A percentile compares a stretch with the other conserved stretches of the same genome.
Conservation (phyloP, 1,140 invertebrate species). For the Saccostrea cuccullata region DNA sequence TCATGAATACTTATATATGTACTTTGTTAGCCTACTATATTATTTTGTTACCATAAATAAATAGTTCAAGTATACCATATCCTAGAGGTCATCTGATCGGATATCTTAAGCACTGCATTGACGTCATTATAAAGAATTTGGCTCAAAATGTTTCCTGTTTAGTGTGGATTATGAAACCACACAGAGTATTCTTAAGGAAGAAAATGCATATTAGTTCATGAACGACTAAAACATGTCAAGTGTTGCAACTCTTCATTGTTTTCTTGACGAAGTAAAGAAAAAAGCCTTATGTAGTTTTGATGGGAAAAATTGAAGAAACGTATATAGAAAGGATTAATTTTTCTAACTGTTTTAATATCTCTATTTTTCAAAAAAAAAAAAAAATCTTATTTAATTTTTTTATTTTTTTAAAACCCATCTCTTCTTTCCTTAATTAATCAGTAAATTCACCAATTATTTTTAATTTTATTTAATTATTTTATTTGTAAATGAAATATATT, state of each 20-base stretch:
- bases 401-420: too few relatives aligned
- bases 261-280: too few relatives aligned
- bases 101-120: not conserved
- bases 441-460: too few relatives aligned
- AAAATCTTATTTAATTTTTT: too few relatives aligned
- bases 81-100: not conserved
- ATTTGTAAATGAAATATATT: too few relatives aligned
- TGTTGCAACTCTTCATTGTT: not conserved
- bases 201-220: not conserved
- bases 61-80: not conserved
- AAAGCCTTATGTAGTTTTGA: too few relatives aligned
- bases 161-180: not conserved
- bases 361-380: too few relatives aligned
- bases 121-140: conserved; percentile 5
- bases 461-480: too few relatives aligned
- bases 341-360: too few relatives aligned
- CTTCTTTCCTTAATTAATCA: too few relatives aligned
- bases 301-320: too few relatives aligned
- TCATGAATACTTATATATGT: not conserved
- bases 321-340: too few relatives aligned
- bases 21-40: not conserved
- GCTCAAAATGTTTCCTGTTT: not conserved
- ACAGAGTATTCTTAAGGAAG: not conserved
- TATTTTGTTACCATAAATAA: not conserved
- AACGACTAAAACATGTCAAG: not conserved